A percentile compares a stretch with the other conserved stretches of the same genome.
Conservation (phyloP, 2,888 invertebrate genomes). For the Metopia argyrocephala region DNA sequence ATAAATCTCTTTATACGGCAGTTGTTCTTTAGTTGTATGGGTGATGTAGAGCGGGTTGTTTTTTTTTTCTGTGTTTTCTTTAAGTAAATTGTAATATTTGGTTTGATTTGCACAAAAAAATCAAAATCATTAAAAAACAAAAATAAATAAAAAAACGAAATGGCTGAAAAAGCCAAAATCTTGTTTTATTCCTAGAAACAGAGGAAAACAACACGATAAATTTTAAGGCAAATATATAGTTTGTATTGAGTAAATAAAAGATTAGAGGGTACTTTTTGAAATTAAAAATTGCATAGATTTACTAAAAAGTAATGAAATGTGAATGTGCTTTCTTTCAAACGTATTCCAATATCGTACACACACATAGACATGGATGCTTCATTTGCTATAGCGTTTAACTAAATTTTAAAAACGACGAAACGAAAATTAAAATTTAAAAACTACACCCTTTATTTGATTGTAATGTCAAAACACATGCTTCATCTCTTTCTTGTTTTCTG, state of each 20-base stretch:
- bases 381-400: too few species aligned
- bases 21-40: too few species aligned
- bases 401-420: too few species aligned
- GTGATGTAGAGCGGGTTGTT: background rate
- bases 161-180: background rate
- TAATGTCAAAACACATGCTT: too few species aligned
- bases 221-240: constrained; percentile 51
- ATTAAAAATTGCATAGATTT: constrained; percentile 54
- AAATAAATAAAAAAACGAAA: background rate
- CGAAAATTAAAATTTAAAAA: too few species aligned
- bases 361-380: too few species aligned
- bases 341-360: too few species aligned
- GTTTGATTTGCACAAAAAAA: constrained; percentile 24
- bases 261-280: constrained; percentile 41
- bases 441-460: too few species aligned
- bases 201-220: constrained; percentile 8
- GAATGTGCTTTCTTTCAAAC: too few species aligned
- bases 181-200: background rate
- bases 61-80: constrained; percentile 35
- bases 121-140: background rate
- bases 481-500: too few species aligned
- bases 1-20: background rate
- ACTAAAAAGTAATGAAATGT: constrained; percentile 51
- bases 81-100: constrained; percentile 61
- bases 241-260: constrained; percentile 38